Percentiles rank a stretch among this genome's conserved stretches.
These are phyloP conservation scores for Astreopora myriophthalma DNA, from an alignment of 64 coral and sea anemone genomes.

Conservation along the genomic window DNA sequence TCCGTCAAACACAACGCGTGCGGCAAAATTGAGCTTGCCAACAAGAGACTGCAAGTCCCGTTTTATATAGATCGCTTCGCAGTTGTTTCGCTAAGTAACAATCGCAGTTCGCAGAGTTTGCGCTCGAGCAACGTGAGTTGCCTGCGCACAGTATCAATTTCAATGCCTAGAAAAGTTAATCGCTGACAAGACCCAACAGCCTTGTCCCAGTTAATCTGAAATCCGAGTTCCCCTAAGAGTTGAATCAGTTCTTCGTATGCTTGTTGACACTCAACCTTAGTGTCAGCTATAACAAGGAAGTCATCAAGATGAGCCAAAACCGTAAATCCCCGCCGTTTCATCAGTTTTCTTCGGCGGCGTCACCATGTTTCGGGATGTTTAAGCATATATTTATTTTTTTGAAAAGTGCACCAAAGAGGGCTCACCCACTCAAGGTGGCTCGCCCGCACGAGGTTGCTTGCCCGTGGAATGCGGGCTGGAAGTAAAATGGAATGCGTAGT, in stretches of 20 bases:
- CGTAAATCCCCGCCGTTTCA: conserved; percentile 28
- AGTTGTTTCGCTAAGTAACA: background rate
- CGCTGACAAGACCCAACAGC: conserved; percentile 10
- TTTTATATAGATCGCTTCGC: conserved; percentile 25
- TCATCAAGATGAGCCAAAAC: conserved; percentile 44
- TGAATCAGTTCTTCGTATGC: conserved; percentile 47
- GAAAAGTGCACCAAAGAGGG: background rate
- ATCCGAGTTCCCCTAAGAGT: conserved; percentile 41
- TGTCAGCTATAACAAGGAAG: conserved; percentile 60
- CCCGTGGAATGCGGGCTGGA: too few species aligned
- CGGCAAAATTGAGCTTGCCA: conserved; percentile 45
- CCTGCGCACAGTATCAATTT: conserved; percentile 49
- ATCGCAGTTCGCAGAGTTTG: conserved; percentile 2
- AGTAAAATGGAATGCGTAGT: too few species aligned
- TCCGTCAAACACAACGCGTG: conserved; percentile 36
- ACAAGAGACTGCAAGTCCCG: conserved; percentile 38
- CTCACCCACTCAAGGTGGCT: background rate
- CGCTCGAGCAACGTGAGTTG: conserved; percentile 4
- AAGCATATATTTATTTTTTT: background rate
- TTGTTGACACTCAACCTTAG: conserved; percentile 29
- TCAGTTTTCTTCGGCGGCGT: conserved; percentile 40
- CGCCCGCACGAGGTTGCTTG: too few species aligned
- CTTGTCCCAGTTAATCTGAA: conserved; percentile 15
- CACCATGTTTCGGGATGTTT: conserved; percentile 27
- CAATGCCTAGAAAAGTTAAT: conserved; percentile 73